Percentiles rank a stretch among this genome's conserved stretches.
These are phyloP conservation scores for Cheirogaleus medius DNA, from an alignment of 2,113 vertebrate genomes.

Conservation along the genomic window DNA sequence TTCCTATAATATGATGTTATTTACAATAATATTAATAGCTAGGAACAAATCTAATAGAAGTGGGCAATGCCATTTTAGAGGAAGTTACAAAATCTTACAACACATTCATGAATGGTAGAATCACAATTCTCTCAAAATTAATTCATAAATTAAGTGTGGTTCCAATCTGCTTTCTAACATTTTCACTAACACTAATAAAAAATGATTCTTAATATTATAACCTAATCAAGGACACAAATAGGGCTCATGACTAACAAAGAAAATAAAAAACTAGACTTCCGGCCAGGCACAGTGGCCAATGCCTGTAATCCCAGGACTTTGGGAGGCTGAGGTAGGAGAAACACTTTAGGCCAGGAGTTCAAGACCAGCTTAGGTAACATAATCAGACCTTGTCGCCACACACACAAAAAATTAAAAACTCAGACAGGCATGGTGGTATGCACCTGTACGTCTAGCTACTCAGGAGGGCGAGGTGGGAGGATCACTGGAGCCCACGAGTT, in stretches of 20 bases:
- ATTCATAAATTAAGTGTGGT: background rate
- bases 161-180: background rate
- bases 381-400: too few relatives aligned
- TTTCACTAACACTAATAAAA: constrained; percentile 36
- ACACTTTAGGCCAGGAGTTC: too few relatives aligned
- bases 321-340: too few relatives aligned
- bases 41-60: background rate
- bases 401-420: too few relatives aligned
- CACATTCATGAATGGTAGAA: background rate
- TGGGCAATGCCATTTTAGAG: background rate
- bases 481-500: too few relatives aligned
- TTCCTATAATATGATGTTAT: background rate
- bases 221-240: background rate
- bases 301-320: too few relatives aligned
- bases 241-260: background rate
- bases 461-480: too few relatives aligned
- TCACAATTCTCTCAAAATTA: constrained; percentile 33
- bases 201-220: background rate
- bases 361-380: too few relatives aligned
- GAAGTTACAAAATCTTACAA: background rate
- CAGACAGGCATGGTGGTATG: too few relatives aligned
- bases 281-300: background rate
- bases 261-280: background rate
- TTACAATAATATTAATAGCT: background rate
- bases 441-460: too few relatives aligned